Evolutionary conservation across 2,113 vertebrate genomes (phyloP).

Genomic region (Verasper variegatus): DNA sequence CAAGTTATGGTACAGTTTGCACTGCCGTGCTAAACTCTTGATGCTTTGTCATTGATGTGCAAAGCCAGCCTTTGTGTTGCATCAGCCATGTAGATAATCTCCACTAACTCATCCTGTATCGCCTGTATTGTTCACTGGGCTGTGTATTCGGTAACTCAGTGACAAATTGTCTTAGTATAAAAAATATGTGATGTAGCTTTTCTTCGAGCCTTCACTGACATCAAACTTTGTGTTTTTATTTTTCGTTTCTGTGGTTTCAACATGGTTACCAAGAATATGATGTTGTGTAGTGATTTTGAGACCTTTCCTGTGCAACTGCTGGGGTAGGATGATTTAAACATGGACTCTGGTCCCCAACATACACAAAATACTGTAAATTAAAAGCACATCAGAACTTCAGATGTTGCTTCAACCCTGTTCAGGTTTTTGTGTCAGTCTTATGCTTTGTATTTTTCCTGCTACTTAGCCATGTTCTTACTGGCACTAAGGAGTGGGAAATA

Average conservation of each 20-base stretch:
- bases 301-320: too few relatives aligned
- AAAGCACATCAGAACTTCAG: too few relatives aligned
- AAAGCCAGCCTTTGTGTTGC: constrained; percentile 62
- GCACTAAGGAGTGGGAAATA: too few relatives aligned
- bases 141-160: neutral
- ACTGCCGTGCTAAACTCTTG: constrained; percentile 30
- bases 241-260: too few relatives aligned
- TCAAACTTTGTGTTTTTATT: neutral
- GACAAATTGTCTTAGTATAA: neutral
- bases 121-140: constrained; percentile 2
- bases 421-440: neutral
- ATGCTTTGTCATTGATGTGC: constrained; percentile 54
- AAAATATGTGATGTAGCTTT: too few relatives aligned
- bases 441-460: neutral
- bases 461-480: too few relatives aligned
- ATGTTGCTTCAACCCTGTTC: neutral
- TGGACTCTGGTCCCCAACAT: too few relatives aligned
- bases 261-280: too few relatives aligned
- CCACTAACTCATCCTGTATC: constrained; percentile 41
- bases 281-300: too few relatives aligned
- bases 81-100: constrained; percentile 68
- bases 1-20: constrained; percentile 36
- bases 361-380: too few relatives aligned
- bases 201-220: neutral
- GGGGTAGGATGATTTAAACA: too few relatives aligned